Evolutionary conservation across 2,888 invertebrate genomes (phyloP).

Genomic region (Oasisia sp.): DNA sequence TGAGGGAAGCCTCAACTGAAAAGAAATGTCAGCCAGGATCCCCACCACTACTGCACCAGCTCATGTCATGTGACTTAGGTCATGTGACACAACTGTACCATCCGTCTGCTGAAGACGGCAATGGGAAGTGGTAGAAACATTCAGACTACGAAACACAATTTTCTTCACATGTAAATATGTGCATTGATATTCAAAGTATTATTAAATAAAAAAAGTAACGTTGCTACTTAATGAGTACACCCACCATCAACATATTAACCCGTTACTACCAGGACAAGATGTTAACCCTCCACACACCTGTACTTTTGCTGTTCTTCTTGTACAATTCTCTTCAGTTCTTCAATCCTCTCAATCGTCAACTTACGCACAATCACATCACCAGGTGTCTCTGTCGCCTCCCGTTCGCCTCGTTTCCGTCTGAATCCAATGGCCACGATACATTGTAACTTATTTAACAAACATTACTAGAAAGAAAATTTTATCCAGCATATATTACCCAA

Average conservation of each 20-base stretch:
- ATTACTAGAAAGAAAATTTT: not conserved
- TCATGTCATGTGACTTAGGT: no score
- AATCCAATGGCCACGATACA: not conserved
- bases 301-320: conserved; percentile 76
- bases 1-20: no score
- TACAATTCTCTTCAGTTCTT: conserved; percentile 79
- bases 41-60: no score
- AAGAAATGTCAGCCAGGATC: no score
- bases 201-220: no score
- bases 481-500: not conserved
- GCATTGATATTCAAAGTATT: no score
- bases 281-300: not conserved
- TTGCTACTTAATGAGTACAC: not conserved
- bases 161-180: no score
- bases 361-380: conserved; percentile 79
- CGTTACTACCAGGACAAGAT: not conserved
- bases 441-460: not conserved
- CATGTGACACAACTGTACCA: no score
- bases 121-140: no score
- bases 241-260: not conserved
- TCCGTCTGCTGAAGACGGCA: no score
- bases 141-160: no score
- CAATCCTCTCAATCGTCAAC: conserved; percentile 80
- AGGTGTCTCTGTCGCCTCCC: conserved; percentile 46
- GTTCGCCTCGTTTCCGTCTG: conserved; percentile 73